Evolutionary conservation across 2,797 vertebrate species (phyloP).

Genomic region (Momotus momota): DNA sequence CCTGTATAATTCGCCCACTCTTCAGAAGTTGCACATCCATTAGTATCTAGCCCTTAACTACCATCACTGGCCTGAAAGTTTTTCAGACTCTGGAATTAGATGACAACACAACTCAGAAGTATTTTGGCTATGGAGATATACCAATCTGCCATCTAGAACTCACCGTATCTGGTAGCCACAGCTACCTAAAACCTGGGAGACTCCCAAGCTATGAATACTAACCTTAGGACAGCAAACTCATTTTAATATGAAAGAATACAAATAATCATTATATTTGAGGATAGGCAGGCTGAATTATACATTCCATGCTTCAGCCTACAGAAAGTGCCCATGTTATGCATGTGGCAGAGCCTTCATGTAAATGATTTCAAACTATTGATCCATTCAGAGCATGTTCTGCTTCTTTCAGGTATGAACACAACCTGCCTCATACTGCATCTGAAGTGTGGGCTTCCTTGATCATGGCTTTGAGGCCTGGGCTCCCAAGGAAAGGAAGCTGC

Average conservation of each 20-base stretch:
- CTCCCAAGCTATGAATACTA: background rate
- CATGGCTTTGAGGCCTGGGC: background rate
- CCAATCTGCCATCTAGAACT: background rate
- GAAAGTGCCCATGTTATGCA: background rate
- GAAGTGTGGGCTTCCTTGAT: background rate
- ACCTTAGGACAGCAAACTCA: background rate
- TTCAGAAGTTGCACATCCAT: background rate
- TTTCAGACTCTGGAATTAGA: background rate
- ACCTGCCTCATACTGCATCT: background rate
- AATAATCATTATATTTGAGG: background rate
- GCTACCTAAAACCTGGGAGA: background rate
- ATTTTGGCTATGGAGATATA: background rate
- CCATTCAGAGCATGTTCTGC: background rate
- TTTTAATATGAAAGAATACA: background rate
- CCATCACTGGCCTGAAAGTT: background rate
- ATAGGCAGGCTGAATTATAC: background rate
- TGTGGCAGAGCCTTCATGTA: background rate
- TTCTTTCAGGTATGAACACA: background rate
- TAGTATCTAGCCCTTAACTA: background rate
- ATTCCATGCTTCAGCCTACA: background rate
- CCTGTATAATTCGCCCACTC: background rate
- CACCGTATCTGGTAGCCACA: background rate
- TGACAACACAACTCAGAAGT: background rate
- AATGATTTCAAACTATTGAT: background rate
- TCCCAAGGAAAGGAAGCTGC: background rate